These are phyloP conservation scores for Drosophila colorata DNA, from an alignment of 2,888 invertebrate species.

Conservation along the genomic window DNA sequence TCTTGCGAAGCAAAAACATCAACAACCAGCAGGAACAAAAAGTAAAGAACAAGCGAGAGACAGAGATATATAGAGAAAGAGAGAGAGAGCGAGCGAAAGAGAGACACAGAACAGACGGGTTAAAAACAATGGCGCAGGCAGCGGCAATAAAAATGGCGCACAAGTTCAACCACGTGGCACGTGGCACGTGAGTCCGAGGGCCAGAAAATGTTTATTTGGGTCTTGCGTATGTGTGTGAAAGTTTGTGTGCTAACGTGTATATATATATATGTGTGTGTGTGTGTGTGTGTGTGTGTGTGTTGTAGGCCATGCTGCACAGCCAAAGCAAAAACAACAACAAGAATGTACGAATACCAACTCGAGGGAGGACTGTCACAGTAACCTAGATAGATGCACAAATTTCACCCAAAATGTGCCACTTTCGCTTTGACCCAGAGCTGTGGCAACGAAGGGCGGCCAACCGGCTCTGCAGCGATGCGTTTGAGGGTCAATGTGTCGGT, in stretches of 20 bases:
- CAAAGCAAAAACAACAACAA: slow-evolving; percentile 43
- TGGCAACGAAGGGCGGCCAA: slow-evolving; percentile 65
- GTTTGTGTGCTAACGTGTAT: slow-evolving; percentile 14
- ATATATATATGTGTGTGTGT: slow-evolving; percentile 23
- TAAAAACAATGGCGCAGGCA: slow-evolving; percentile 72
- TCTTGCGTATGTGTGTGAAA: slow-evolving; percentile 47
- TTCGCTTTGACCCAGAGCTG: slow-evolving; percentile 79
- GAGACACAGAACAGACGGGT: slow-evolving; percentile 27
- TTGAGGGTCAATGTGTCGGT: slow-evolving; percentile 73
- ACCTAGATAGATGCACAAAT: slow-evolving; percentile 77
- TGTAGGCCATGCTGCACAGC: slow-evolving; percentile 70
- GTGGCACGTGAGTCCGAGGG: slow-evolving; percentile 77
- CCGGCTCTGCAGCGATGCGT: slow-evolving; percentile 51
- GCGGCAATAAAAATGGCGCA: slow-evolving; percentile 79
- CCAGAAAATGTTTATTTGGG: slow-evolving; percentile 79
- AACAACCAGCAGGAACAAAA: slow-evolving; percentile 49
- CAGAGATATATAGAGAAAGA: background rate
- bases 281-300: slow-evolving; percentile 41
- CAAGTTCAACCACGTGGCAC: slow-evolving; percentile 73
- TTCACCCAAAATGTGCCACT: slow-evolving; percentile 80
- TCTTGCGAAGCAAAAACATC: slow-evolving; percentile 78
- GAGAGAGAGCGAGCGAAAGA: background rate
- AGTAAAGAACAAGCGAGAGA: slow-evolving; percentile 18
- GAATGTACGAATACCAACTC: slow-evolving; percentile 49
- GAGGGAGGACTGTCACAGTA: slow-evolving; percentile 76